Evolutionary conservation across 2,113 vertebrate genomes (phyloP).

Genomic region (Pterocles orientalis): DNA sequence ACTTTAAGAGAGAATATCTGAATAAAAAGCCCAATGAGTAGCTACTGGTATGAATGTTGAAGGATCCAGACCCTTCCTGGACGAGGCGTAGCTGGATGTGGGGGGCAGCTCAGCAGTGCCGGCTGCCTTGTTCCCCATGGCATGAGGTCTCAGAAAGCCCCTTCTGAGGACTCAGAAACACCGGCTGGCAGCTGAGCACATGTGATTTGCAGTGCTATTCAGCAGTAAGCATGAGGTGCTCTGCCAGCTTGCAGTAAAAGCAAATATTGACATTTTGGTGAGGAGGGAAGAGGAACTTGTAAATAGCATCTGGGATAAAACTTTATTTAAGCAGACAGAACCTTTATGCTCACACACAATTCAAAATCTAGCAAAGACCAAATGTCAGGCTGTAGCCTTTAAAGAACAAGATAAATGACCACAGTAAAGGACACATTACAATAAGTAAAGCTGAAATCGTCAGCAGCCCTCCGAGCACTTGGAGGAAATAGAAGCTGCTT

Average conservation of each 20-base stretch:
- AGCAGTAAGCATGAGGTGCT: neutral
- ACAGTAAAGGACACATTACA: constrained; percentile 47
- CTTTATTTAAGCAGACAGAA: constrained; percentile 66
- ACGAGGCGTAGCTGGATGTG: neutral
- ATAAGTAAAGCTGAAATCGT: constrained; percentile 58
- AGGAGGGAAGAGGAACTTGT: constrained; percentile 27
- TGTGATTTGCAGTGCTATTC: neutral
- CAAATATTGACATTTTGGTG: constrained; percentile 53
- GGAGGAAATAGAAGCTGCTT: neutral
- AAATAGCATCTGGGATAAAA: constrained; percentile 63
- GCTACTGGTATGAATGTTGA: neutral
- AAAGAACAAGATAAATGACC: constrained; percentile 57
- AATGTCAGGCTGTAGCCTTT: constrained; percentile 73
- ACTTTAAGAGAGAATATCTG: neutral
- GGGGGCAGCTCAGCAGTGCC: neutral
- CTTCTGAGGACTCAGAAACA: neutral
- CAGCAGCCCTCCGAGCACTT: neutral
- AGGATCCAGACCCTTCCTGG: neutral
- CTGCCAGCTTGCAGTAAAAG: neutral
- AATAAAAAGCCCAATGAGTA: neutral
- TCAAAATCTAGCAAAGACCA: constrained; percentile 55
- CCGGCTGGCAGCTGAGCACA: neutral
- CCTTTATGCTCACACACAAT: constrained; percentile 52
- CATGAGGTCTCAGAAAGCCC: neutral
- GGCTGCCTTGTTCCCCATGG: neutral